phyloP scores from a whole-genome alignment of 2,797 vertebrate genomes.

The Macropus fuliginosus region DNA sequence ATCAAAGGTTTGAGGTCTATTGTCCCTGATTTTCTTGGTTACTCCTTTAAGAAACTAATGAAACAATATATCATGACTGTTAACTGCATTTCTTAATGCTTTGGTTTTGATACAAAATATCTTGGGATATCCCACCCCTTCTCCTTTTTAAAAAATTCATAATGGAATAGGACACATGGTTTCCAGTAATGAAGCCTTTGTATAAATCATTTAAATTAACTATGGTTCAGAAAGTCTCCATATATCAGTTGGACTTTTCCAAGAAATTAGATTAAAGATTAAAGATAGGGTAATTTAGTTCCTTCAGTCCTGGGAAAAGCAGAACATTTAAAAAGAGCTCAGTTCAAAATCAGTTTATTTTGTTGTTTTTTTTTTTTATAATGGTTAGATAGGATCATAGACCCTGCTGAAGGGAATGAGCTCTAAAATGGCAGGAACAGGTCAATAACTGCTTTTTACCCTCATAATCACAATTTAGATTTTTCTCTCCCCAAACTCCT shows the following conservation, averaged over 20 bases:
- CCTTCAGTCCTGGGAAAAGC: constrained; percentile 39
- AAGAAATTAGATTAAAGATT: constrained; percentile 58
- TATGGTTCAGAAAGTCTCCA: constrained; percentile 48
- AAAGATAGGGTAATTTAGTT: constrained; percentile 58
- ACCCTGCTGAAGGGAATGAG: background rate
- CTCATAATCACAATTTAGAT: background rate
- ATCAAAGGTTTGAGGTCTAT: constrained; percentile 13
- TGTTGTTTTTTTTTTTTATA: background rate
- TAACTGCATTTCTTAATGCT: constrained; percentile 23
- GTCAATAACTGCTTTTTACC: background rate
- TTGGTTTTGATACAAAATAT: constrained; percentile 15
- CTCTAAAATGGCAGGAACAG: background rate
- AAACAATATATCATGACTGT: constrained; percentile 17
- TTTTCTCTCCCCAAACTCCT: background rate
- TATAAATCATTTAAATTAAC: constrained; percentile 58
- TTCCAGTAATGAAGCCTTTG: constrained; percentile 61
- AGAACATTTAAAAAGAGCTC: constrained; percentile 24
- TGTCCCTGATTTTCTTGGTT: constrained; percentile 35
- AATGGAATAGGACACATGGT: constrained; percentile 8
- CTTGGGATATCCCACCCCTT: background rate
- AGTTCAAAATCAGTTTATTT: background rate
- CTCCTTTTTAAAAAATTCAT: background rate
- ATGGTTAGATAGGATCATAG: background rate
- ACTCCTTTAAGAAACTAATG: constrained; percentile 44
- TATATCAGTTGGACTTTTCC: constrained; percentile 45